Base-by-base conservation (phyloP, 2,797 vertebrate genomes). In the Benthosema pterotum region DNA sequence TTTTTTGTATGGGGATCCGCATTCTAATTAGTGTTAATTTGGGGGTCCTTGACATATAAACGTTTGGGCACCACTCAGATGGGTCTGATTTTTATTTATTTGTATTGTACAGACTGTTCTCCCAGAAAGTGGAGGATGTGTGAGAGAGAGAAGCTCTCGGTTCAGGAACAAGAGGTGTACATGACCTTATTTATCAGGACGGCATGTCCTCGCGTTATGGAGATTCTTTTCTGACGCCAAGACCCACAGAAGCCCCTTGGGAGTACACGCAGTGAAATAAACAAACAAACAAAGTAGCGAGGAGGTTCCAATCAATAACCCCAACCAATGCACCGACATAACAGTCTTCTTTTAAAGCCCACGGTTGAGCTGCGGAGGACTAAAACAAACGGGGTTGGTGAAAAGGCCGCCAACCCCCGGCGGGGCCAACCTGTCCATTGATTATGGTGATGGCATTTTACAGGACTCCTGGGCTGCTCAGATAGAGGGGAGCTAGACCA, bases 381-480 rank as follows among this genome's bases (percentile, higher is more conserved):
- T 67, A 71, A 76, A 77, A 75, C 71, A 81, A 82, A 83, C 72
- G 60, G 52, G 59, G 64, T 71, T 75, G 63, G 75, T 70, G 74
- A 68, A 83, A 83, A 75, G 74, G 80, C 69, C 75, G 63, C 67
- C 52, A 68, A 66, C 69, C 57, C 79, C 68, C 75, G 54, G 66
- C 17, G 19, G 71, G 57, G 67, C 72, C 65, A 69, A 75, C 77
- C 75, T 74, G 84, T 28, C 57, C 63, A 83, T 83, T 57, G 82
- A 86, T 82, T 84, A 80, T 82, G 77, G 18, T 60, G 53, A 63
- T 45, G 18, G n/a, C 17, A 2, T 11, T 32, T 68, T 28, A 45
- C 49, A 52, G 54, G 42, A 38, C 32, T 38, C 32, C 32, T 38
- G 32, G 32, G 32, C 32, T 11, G 32, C 32, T 38, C 28, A 32